These are phyloP conservation scores for Nasua narica DNA, from an alignment of 2,797 vertebrate species.

Conservation along the genomic window DNA sequence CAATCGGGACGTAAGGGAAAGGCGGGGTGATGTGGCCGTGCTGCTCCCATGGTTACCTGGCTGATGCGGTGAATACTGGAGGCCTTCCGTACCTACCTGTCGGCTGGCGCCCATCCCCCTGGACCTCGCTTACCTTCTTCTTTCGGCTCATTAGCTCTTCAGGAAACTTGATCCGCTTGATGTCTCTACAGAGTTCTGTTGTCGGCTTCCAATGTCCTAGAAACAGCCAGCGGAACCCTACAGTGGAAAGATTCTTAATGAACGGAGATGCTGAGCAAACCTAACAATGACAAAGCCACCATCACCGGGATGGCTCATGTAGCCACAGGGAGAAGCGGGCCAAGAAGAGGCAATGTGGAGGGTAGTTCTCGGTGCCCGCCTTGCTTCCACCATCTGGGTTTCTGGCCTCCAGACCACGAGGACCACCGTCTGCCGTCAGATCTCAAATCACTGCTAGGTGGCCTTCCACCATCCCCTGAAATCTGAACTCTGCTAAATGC, in stretches of 20 bases:
- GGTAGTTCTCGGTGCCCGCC: accelerated
- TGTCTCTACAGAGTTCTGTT: accelerated
- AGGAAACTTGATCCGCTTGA: not conserved
- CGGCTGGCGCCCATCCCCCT: accelerated
- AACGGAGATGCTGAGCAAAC: too few relatives aligned
- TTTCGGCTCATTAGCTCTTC: not conserved
- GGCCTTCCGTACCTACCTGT: accelerated
- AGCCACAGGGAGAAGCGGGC: not conserved
- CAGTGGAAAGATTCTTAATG: not conserved
- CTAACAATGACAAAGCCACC: too few relatives aligned
- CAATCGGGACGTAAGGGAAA: not conserved
- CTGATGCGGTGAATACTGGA: accelerated
- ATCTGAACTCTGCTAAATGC: not conserved
- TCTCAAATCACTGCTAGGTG: not conserved
- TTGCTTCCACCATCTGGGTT: accelerated
- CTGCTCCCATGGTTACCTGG: not conserved
- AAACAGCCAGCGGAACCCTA: accelerated
- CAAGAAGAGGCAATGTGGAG: too few relatives aligned
- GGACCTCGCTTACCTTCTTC: not conserved
- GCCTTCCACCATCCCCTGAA: not conserved
- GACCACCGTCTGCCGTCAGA: not conserved
- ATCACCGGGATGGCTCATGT: not conserved
- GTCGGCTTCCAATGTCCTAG: not conserved
- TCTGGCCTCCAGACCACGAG: not conserved
- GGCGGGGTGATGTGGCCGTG: accelerated